phyloP scores from a whole-genome alignment of 2,797 vertebrate genomes.

The Micromesistius poutassou region DNA sequence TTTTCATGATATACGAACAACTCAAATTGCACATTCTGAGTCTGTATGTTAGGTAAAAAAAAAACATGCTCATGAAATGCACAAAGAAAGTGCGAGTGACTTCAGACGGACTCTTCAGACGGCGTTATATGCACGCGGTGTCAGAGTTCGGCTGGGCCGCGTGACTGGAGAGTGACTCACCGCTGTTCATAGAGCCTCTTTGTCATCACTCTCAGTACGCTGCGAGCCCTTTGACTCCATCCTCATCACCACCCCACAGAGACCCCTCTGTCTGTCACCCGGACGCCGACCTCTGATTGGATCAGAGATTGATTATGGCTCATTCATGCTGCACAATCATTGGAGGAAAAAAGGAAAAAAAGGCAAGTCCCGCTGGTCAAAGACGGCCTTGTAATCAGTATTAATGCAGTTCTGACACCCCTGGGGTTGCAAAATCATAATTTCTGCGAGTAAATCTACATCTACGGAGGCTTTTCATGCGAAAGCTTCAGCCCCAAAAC shows the following conservation, averaged over 20 bases:
- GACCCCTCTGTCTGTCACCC: conserved; percentile 74
- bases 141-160: too few relatives aligned
- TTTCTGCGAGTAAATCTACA: too few relatives aligned
- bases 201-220: conserved; percentile 59
- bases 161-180: conserved; percentile 8
- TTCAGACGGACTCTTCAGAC: too few relatives aligned
- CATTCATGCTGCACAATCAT: conserved; percentile 67
- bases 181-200: conserved; percentile 37
- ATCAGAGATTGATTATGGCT: conserved; percentile 81
- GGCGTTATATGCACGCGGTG: too few relatives aligned
- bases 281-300: conserved; percentile 74
- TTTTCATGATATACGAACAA: too few relatives aligned
- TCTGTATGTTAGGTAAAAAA: too few relatives aligned
- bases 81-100: too few relatives aligned
- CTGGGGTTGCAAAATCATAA: conserved; percentile 22
- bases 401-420: conserved; percentile 65
- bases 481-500: too few relatives aligned
- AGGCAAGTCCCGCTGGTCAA: conserved; percentile 72
- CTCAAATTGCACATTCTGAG: too few relatives aligned
- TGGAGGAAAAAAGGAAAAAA: conserved; percentile 54
- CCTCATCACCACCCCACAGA: conserved; percentile 76
- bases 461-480: too few relatives aligned
- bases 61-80: too few relatives aligned
- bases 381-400: conserved; percentile 80
- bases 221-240: conserved; percentile 67